Evolutionary conservation across 2,797 vertebrate genomes (phyloP).

Genomic region (Rachycentron canadum): DNA sequence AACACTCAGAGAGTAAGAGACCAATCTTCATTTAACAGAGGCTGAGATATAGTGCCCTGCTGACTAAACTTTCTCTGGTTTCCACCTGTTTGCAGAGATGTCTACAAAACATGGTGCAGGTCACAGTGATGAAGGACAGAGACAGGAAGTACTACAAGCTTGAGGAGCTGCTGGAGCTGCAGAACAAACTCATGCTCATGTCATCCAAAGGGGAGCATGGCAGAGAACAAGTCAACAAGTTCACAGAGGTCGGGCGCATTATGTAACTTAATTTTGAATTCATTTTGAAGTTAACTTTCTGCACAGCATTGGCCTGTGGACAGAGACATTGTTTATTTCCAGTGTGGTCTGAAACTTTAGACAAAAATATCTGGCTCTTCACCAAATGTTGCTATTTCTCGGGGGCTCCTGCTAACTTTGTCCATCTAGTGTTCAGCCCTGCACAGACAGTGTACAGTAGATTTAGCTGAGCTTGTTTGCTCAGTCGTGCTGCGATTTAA

Average conservation of each 20-base stretch:
- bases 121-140: constrained; percentile 53
- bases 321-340: background rate
- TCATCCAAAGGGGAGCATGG: constrained; percentile 84
- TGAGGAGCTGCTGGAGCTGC: constrained; percentile 83
- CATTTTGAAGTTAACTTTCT: background rate
- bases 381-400: too few relatives aligned
- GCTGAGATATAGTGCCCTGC: accelerated
- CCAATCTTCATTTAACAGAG: background rate
- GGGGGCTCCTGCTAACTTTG: too few relatives aligned
- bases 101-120: constrained; percentile 64
- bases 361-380: too few relatives aligned
- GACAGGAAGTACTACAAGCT: constrained; percentile 73
- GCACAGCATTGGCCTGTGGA: too few relatives aligned
- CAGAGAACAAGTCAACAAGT: constrained; percentile 83
- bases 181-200: constrained; percentile 89
- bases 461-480: too few relatives aligned
- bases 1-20: constrained; percentile 70
- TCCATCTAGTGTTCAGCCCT: too few relatives aligned
- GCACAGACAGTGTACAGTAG: too few relatives aligned
- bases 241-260: constrained; percentile 80
- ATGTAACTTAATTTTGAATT: background rate
- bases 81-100: constrained; percentile 63
- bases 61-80: background rate
- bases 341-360: background rate
- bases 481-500: too few relatives aligned